Conservation (phyloP, 2,888 invertebrate species). For the Cheilosia variabilis region DNA sequence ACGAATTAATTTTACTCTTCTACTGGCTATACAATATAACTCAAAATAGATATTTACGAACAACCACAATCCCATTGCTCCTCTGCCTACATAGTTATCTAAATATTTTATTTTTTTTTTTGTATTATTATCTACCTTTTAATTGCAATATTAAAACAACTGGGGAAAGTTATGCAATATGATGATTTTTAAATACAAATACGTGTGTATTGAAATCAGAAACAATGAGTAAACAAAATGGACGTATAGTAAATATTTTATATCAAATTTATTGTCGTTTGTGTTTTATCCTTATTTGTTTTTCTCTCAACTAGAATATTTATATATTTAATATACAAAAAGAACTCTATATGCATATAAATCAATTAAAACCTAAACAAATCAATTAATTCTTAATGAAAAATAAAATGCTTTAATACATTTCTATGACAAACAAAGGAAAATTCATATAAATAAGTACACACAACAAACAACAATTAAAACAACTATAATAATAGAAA, state of each 20-base stretch:
- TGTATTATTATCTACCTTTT: constrained; percentile 27
- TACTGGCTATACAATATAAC: constrained; percentile 56
- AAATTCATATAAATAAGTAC: constrained; percentile 24
- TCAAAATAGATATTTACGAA: constrained; percentile 33
- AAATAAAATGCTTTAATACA: constrained; percentile 73
- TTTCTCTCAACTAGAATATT: constrained; percentile 60
- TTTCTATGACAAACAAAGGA: constrained; percentile 63
- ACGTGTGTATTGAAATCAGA: constrained; percentile 47
- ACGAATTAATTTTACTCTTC: constrained; percentile 71
- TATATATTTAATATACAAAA: constrained; percentile 45
- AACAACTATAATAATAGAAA: constrained; percentile 18
- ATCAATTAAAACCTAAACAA: constrained; percentile 70
- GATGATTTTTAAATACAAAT: constrained; percentile 28
- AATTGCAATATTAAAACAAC: constrained; percentile 65
- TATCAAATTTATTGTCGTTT: constrained; percentile 40
- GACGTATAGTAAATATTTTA: constrained; percentile 49
- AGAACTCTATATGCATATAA: constrained; percentile 59
- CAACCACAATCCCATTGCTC: constrained; percentile 73
- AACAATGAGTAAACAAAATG: constrained; percentile 13
- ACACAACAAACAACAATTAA: constrained; percentile 10
- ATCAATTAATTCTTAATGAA: constrained; percentile 73
- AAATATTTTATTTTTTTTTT: constrained; percentile 13
- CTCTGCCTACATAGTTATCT: constrained; percentile 39
- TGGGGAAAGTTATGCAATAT: constrained; percentile 71
- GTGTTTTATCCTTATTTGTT: constrained; percentile 37